Conservation (phyloP, 2,797 vertebrate species). For the Delichon dasypus region DNA sequence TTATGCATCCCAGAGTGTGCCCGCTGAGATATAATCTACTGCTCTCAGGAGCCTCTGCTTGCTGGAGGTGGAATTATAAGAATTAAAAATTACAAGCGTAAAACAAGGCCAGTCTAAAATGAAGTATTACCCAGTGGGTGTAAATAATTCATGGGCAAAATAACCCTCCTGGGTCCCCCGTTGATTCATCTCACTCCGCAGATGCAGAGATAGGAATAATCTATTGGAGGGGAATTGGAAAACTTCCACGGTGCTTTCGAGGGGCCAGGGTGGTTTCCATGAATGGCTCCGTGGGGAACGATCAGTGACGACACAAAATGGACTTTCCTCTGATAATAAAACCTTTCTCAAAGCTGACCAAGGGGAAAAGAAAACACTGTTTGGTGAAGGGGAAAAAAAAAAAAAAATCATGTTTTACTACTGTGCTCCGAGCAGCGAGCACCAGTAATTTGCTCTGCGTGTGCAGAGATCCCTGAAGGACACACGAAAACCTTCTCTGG, state of each 20-base stretch:
- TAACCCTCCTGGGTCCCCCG: not conserved
- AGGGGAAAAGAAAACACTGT: not conserved
- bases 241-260: not conserved
- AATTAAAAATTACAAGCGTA: conserved; percentile 60
- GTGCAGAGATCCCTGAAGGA: not conserved
- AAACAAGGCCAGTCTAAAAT: conserved; percentile 39
- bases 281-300: not conserved
- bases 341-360: not conserved
- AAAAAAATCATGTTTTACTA: not conserved
- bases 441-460: not conserved
- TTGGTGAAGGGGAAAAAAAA: fast-evolving
- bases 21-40: conserved; percentile 51
- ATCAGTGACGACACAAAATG: not conserved
- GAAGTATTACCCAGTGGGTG: conserved; percentile 21
- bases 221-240: not conserved
- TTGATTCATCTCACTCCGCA: not conserved
- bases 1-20: conserved; percentile 23
- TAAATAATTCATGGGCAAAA: conserved; percentile 57
- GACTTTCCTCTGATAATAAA: not conserved
- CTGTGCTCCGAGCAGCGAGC: not conserved
- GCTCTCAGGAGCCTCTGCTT: conserved; percentile 36
- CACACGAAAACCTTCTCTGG: not conserved
- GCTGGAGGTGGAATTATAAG: conserved; percentile 56
- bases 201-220: not conserved
- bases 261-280: not conserved